Base-by-base conservation (phyloP, 1,140 invertebrate species). In the Calephelis nemesis region DNA sequence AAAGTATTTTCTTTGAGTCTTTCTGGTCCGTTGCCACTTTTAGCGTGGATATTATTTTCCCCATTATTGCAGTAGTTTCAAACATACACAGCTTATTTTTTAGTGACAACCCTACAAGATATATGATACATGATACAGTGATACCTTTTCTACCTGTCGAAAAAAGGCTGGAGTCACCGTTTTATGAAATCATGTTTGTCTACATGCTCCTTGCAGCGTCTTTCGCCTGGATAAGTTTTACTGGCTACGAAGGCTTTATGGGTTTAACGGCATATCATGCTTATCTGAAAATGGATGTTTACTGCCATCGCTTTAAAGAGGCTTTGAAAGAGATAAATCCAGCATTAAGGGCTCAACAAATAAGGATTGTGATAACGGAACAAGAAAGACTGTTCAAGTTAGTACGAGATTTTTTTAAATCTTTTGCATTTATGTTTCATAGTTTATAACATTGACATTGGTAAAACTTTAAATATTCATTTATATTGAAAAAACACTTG, bases 111-210 rank as follows among this genome's bases (percentile, higher is more conserved):
- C 74, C 81, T 0, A 45, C 7, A 0, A 77, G 72, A 39, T 75
- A 83, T 54, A 83, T 86, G 81, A 68, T 82, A 3, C 82, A 85
- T 63, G 81, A 85, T 10, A 7, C 79, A 5, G 67, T 65, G 6
- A 76, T 73, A 19, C 82, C 84, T 0, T 78, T 77, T 49, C 19
- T 64, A 0, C 54, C 71, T 0, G 71, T 74, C 0, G 81, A 84
- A 11, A 67, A 69, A 0, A 71, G 70, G 11, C 78, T 79, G 50
- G 66, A 79, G 5, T 74, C 74, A 0, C 82, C 80, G 0, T 68
- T 68, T 40, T 82, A 72, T 54, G 81, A 85, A 45, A 58, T 77
- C 0, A 70, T 79, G n/a, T 81, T 79, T 45, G 47, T 66, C 0
- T 81, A 82, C 47, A 77, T 70, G 71, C 39, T 78, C 2, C 74